A percentile compares a stretch with the other conserved stretches of the same genome.
These are phyloP conservation scores for Clitarchus hookeri DNA, from an alignment of 2,888 invertebrate species.

Conservation along the genomic window DNA sequence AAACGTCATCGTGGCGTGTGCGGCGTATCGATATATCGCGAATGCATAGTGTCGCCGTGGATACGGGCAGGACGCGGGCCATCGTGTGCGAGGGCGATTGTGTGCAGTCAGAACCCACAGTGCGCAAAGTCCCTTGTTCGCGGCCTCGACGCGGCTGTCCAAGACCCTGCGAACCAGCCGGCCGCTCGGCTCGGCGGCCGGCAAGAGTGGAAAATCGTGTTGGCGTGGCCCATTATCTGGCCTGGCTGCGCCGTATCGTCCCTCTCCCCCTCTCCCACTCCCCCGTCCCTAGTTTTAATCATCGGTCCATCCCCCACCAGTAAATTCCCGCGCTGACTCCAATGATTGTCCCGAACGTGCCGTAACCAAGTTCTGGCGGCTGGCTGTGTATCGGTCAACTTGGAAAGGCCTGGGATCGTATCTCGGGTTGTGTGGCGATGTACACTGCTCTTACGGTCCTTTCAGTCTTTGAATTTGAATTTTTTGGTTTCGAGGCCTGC, in stretches of 20 bases:
- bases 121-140: neutral
- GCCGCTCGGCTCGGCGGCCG: neutral
- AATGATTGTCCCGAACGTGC: neutral
- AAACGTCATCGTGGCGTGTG: too few species aligned
- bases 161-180: neutral
- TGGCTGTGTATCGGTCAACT: too few species aligned
- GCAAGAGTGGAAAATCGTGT: conserved; percentile 55
- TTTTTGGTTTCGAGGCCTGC: too few species aligned
- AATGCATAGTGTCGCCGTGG: too few species aligned
- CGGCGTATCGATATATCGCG: too few species aligned
- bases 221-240: neutral
- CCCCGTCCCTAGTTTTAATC: neutral
- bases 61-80: too few species aligned
- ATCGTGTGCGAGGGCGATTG: too few species aligned
- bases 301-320: neutral
- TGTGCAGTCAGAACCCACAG: neutral
- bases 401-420: too few species aligned
- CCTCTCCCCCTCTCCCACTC: neutral
- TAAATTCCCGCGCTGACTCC: neutral
- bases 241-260: neutral
- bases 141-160: neutral
- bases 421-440: too few species aligned
- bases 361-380: too few species aligned
- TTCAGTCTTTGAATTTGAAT: too few species aligned
- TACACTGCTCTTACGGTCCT: too few species aligned